Evolutionary conservation across 2,888 invertebrate species (phyloP).

Genomic region (Hoplodrina ambigua): DNA sequence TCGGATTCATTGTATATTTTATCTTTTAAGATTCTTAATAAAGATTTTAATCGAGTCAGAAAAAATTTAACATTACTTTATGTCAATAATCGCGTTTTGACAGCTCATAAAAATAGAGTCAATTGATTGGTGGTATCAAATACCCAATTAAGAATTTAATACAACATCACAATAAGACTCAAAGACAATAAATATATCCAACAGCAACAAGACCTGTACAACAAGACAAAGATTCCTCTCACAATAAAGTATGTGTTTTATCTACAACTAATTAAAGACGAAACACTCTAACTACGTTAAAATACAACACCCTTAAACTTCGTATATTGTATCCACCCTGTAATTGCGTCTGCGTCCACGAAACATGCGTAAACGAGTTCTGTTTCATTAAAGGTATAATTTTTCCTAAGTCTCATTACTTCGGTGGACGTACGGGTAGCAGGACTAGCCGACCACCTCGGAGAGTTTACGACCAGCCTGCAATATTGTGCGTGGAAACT

Average conservation of each 20-base stretch:
- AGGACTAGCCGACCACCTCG: constrained; percentile 75
- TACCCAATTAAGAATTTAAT: constrained; percentile 4
- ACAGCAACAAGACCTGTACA: constrained; percentile 37
- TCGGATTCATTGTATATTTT: no score
- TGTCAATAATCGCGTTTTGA: no score
- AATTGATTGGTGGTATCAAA: no score
- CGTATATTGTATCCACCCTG: constrained; percentile 48
- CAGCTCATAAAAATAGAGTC: no score
- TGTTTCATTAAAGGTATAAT: constrained; percentile 84
- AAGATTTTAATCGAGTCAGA: no score
- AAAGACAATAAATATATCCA: constrained; percentile 36
- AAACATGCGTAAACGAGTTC: constrained; percentile 66
- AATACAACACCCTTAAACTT: constrained; percentile 55
- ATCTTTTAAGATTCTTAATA: no score
- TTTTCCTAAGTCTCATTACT: constrained; percentile 84
- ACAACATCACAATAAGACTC: constrained; percentile 26
- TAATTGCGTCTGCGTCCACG: constrained; percentile 57
- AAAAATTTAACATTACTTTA: no score
- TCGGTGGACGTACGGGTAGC: constrained; percentile 69
- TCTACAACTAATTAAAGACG: constrained; percentile 57
- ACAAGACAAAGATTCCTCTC: constrained; percentile 49
- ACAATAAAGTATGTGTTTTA: constrained; percentile 61
- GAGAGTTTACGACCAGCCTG: constrained; percentile 82
- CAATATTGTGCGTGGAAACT: constrained; percentile 88
- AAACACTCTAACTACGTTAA: constrained; percentile 52